Conservation (phyloP, 2,888 invertebrate genomes). For the Gymnosoma rotundatum region DNA sequence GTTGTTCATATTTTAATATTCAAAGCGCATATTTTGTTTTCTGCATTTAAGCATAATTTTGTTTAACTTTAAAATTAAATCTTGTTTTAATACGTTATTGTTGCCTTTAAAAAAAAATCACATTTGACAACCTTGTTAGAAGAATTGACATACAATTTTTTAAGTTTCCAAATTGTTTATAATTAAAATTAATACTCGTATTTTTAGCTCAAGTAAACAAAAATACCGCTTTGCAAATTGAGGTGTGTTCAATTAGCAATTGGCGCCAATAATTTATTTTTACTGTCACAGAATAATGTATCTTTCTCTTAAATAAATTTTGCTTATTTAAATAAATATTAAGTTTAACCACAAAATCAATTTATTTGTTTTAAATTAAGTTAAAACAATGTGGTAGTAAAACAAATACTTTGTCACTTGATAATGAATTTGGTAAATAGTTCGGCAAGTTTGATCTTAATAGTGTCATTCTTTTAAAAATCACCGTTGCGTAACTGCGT, state of each 20-base stretch:
- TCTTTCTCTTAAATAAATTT: slow-evolving; percentile 11
- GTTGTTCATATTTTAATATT: too few relatives aligned
- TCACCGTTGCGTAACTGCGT: slow-evolving; percentile 55
- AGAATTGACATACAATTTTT: too few relatives aligned
- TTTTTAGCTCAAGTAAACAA: not conserved
- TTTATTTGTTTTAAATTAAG: slow-evolving; percentile 16
- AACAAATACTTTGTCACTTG: slow-evolving; percentile 21
- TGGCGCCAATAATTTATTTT: slow-evolving; percentile 48
- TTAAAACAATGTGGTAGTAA: not conserved
- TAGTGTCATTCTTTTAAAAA: slow-evolving; percentile 23
- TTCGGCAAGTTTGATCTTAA: slow-evolving; percentile 27
- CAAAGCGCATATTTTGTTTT: too few relatives aligned
- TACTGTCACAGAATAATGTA: slow-evolving; percentile 37
- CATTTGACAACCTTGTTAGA: not conserved
- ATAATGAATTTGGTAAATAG: slow-evolving; percentile 48
- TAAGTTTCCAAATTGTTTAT: too few relatives aligned
- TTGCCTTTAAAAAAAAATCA: too few relatives aligned
- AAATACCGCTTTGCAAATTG: slow-evolving; percentile 1
- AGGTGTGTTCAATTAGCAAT: slow-evolving; percentile 48
- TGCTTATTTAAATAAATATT: slow-evolving; percentile 26
- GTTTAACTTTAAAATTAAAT: too few relatives aligned
- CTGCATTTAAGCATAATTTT: too few relatives aligned
- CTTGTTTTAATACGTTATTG: too few relatives aligned
- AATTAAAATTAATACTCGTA: not conserved
- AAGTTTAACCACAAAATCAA: not conserved